These are phyloP conservation scores for Acanthurus leucopareius DNA, from an alignment of 2,797 vertebrate genomes.

Conservation along the genomic window DNA sequence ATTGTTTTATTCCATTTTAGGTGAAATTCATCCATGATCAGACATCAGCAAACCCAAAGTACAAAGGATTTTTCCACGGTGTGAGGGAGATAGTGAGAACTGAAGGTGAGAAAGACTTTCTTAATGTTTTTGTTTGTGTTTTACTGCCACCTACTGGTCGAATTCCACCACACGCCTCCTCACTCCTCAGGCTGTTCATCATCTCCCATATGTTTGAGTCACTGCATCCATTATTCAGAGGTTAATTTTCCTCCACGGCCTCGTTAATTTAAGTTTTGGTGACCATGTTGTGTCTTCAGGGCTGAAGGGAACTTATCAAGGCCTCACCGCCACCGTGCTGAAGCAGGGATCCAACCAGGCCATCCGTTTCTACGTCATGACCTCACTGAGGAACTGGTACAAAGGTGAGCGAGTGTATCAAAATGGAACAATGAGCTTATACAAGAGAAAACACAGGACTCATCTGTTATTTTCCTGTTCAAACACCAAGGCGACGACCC, in stretches of 20 bases:
- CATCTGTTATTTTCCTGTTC: accelerated
- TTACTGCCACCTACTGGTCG: constrained; percentile 44
- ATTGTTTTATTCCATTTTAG: constrained; percentile 70
- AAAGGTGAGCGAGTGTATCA: constrained; percentile 85
- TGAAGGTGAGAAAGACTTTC: constrained; percentile 85
- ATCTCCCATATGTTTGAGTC: not conserved
- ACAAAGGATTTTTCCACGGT: constrained; percentile 94
- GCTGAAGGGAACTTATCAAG: constrained; percentile 94
- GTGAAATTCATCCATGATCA: constrained; percentile 99
- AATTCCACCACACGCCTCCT: too few species aligned
- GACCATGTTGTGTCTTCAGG: constrained; percentile 78
- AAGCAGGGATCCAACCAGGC: constrained; percentile 99
- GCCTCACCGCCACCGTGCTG: constrained; percentile 93
- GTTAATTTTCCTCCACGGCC: not conserved
- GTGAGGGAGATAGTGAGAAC: constrained; percentile 93
- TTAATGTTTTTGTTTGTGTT: not conserved
- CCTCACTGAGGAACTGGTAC: constrained; percentile 96
- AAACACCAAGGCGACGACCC: constrained; percentile 89
- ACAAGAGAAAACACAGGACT: not conserved
- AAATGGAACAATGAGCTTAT: not conserved
- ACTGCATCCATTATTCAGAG: constrained; percentile 11
- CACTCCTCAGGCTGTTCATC: not conserved
- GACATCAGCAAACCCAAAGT: constrained; percentile 93
- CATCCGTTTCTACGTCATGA: constrained; percentile 98
- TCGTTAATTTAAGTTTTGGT: not conserved